Base-by-base conservation (phyloP, 1,140 invertebrate species). In the Oreohelix idahoensis region DNA sequence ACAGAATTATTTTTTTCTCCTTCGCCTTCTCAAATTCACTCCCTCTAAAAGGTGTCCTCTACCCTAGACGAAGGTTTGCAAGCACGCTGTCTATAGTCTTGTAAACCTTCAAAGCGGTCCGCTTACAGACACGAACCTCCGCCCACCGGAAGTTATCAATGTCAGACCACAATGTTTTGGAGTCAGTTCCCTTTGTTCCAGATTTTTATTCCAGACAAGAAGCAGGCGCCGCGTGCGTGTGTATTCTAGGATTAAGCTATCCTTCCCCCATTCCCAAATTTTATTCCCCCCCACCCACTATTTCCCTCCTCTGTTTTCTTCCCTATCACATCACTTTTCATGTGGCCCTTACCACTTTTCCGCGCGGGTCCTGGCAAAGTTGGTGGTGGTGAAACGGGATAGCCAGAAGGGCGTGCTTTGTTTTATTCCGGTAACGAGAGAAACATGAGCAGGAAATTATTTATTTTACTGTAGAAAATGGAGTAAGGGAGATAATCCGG, bases 81-180 rank as follows among this genome's bases (percentile, higher is more conserved):
- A 58, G 17, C 63, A n/a, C n/a, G n/a, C 63, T 32, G 53, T 58
- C 20, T 23, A 5, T n/a, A 17, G n/a, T 32, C n/a, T 11, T 35
- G n/a, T 32, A 32, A 8, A 66, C 63, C 63, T 66, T 66, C 63
- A 66, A 66, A 66, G 63, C 29, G 2, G 63, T 8, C 5, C 5
- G n/a, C 63, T 66, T 58, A 58, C 53, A 2, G 5, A 32, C n/a
- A 23, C 29, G n/a, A 32, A 32, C 63, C 63, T 32, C n/a, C 74
- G n/a, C 45, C 29, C 45, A 45, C 74, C 74, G 74, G 74, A 76
- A 76, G 45, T 51, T 8, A 76, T 76, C 74, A 76, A 53, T 76
- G 74, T 76, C 74, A 76, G 45, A 76, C 4, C 10, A 76, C 45
- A 76, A 51, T 76, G 45, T 76, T 76, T 51, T 76, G 45, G 74